Base-by-base conservation (phyloP, 2,888 invertebrate species). In the Yponomeuta sedellus region DNA sequence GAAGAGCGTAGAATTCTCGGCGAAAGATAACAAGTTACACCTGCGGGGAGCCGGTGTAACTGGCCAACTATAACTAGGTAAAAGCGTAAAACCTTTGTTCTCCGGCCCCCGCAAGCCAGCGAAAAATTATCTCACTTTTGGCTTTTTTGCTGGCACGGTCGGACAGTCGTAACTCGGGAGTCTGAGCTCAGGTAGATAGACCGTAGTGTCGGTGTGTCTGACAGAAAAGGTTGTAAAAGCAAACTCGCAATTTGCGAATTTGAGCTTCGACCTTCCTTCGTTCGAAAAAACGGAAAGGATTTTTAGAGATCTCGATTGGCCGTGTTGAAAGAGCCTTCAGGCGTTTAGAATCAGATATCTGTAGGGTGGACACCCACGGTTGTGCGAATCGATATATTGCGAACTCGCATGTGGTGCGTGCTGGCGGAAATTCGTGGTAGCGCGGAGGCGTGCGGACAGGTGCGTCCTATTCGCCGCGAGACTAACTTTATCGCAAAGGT, bases 41-140 rank as follows among this genome's bases (percentile, higher is more conserved):
- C 87, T 87, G 88, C 85, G 80, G 83, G 80, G 79, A 81, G 76
- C 75, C 75, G 74, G 80, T 77, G 81, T 83, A 88, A 82, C 83
- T 85, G 83, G 80, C 34, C 34, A 34, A 34, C 83, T 85, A 84
- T 83, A 86, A 85, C 86, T 86, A 83, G 84, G 83, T 83, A 85
- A 83, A 75, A 79, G 76, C 75, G 78, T 80, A 81, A 81, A 82
- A 80, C 83, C 88, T 88, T 89, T 88, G 87, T 89, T 88, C 87
- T 83, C 85, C 82, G 81, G 81, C 81, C 81, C 76, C 76, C 78
- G 19, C 79, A 81, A 78, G 80, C 85, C 80, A 76, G 82, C 88
- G 83, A 83, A 88, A 87, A 86, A 85, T 85, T 86, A 84, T 86
- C 85, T 86, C 83, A 85, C 85, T 87, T 86, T 89, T 88, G 86